Base-by-base conservation (phyloP, 1,140 invertebrate species). In the Venturia canescens region DNA sequence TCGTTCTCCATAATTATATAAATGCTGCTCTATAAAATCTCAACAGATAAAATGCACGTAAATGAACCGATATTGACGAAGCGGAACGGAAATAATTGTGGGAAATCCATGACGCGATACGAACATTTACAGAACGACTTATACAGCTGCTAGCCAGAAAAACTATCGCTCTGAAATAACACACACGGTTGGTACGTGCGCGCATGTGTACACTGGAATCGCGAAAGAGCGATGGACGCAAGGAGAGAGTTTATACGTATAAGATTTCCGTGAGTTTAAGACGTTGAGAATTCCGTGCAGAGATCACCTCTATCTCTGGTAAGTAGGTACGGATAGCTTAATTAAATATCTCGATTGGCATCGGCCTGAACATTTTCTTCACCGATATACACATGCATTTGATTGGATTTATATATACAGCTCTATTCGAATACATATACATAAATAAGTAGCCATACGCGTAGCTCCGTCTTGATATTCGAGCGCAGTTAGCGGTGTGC, bases 331-430 rank as follows among this genome's bases (percentile, higher is more conserved):
- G 83, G 83, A 84, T 84, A 84, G 80, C 83, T 84, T 84, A 84
- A 84, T 84, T 84, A 84, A 84, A 84, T 84, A 84, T 84, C 80
- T 78, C 78, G 67, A 76, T 66, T 78, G 67, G 78, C 67, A 83
- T 82, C 83, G 80, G 38, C 74, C 60, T 48, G 31, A 27, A 78
- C 70, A 9, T 69, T 34, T 23, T 27, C 26, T 38, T 23, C 31
- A 26, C 29, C 38, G 1, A 60, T 79, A 57, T 82, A 48, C 44
- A 79, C 78, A 78, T 78, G 66, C 57, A 38, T 18, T 66, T 31
- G 57, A 44, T 16, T 60, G 50, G 26, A 15, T 63, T 63, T 63
- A 63, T 63, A 63, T 26, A 15, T 63, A 63, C n/a, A 53, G 5
- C 0, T n/a, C 11, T 21, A 23, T 63, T 7, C 60, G 13, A 7